Evolutionary conservation across 2,113 vertebrate species (phyloP).

Genomic region (Oryzias curvinotus): DNA sequence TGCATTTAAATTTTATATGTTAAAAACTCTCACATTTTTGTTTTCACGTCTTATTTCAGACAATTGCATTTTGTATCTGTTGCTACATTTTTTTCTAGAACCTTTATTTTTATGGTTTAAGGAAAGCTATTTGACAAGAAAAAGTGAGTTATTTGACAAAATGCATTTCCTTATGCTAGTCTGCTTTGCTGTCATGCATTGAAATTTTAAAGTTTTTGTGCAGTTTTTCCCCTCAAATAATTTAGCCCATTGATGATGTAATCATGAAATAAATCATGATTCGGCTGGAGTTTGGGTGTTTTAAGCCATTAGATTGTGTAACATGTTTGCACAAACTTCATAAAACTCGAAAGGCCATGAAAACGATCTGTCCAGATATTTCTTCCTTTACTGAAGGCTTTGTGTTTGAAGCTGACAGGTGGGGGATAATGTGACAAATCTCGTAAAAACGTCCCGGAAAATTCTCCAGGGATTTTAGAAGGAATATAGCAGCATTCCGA

Average conservation of each 20-base stretch:
- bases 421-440: slow-evolving; percentile 46
- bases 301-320: slow-evolving; percentile 55
- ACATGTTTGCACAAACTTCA: slow-evolving; percentile 49
- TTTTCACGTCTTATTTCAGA: too few species aligned
- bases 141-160: too few species aligned
- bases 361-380: slow-evolving; percentile 50
- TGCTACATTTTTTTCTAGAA: too few species aligned
- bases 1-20: too few species aligned
- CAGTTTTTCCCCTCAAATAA: too few species aligned
- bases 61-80: too few species aligned
- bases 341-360: slow-evolving; percentile 60
- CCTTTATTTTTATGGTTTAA: too few species aligned
- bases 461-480: slow-evolving; percentile 9
- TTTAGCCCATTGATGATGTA: not conserved
- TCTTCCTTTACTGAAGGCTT: slow-evolving; percentile 21
- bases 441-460: slow-evolving; percentile 20
- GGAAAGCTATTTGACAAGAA: too few species aligned
- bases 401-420: slow-evolving; percentile 49
- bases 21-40: too few species aligned
- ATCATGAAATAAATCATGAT: slow-evolving; percentile 13
- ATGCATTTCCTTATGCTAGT: too few species aligned
- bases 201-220: too few species aligned
- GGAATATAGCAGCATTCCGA: not conserved
- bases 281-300: slow-evolving; percentile 17
- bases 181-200: too few species aligned